These are phyloP conservation scores for Battus philenor DNA, from an alignment of 1,140 invertebrate genomes.

Conservation along the genomic window DNA sequence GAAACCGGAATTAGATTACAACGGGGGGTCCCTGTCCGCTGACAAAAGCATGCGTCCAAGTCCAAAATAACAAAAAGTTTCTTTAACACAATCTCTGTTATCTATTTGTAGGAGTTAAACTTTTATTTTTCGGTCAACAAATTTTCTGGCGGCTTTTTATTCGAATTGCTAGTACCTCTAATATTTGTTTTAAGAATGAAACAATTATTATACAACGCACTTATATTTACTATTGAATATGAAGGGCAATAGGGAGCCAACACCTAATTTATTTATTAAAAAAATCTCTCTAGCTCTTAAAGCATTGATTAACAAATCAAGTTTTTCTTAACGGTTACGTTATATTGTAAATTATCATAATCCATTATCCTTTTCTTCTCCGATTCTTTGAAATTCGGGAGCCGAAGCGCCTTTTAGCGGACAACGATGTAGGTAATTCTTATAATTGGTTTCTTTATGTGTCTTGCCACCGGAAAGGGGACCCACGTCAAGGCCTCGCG, in stretches of 20 bases:
- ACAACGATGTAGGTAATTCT: constrained; percentile 41
- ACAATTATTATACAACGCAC: too few relatives aligned
- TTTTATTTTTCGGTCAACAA: constrained; percentile 11
- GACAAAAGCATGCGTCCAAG: constrained; percentile 42
- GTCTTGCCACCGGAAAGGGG: constrained; percentile 51
- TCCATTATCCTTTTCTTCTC: constrained; percentile 41
- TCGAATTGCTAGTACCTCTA: too few relatives aligned
- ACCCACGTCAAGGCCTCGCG: constrained; percentile 52
- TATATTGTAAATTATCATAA: constrained; percentile 58
- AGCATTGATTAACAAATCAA: constrained; percentile 5
- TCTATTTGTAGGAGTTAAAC: constrained; percentile 5
- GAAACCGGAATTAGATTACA: constrained; percentile 39
- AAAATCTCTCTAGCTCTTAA: background rate
- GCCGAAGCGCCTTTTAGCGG: constrained; percentile 42
- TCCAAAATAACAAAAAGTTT: constrained; percentile 25
- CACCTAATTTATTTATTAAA: too few relatives aligned
- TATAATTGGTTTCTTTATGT: constrained; percentile 67
- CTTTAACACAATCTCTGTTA: constrained; percentile 5
- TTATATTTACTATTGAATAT: too few relatives aligned
- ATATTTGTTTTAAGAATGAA: too few relatives aligned
- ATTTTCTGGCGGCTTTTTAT: too few relatives aligned
- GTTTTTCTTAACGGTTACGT: constrained; percentile 6
- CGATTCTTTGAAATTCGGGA: constrained; percentile 68
- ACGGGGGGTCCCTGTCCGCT: constrained; percentile 40
- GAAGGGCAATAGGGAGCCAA: too few relatives aligned